These are phyloP conservation scores for Hestina assimilis DNA, from an alignment of 1,140 invertebrate species.

Conservation along the genomic window DNA sequence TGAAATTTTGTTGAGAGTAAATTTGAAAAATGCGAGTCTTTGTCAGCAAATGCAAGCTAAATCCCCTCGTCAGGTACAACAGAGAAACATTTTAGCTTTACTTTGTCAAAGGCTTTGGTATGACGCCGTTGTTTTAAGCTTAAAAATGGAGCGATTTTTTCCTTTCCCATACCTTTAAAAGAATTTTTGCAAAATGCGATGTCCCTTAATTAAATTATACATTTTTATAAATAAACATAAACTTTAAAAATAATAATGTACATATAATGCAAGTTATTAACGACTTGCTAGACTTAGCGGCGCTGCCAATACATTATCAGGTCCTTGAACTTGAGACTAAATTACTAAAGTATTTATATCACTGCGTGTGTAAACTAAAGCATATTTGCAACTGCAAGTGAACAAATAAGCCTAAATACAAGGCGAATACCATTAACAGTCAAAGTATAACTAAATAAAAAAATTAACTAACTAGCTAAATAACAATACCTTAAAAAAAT, in stretches of 20 bases:
- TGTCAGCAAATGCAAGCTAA: conserved; percentile 12
- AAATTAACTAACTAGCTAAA: no score
- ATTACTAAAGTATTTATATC: conserved; percentile 52
- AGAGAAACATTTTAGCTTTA: conserved; percentile 27
- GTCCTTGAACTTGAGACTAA: conserved; percentile 58
- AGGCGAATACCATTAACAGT: no score
- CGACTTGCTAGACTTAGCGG: conserved; percentile 46
- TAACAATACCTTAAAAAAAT: no score
- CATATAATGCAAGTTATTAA: conserved; percentile 4
- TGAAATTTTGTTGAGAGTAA: conserved; percentile 10
- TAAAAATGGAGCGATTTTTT: conserved; percentile 23
- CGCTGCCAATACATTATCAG: conserved; percentile 48
- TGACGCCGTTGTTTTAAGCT: conserved; percentile 20
- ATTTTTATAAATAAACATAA: background rate
- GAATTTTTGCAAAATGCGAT: background rate
- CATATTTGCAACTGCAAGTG: conserved; percentile 22
- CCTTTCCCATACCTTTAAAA: conserved; percentile 17
- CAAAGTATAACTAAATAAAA: no score
- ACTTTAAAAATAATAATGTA: background rate
- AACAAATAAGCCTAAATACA: conserved; percentile 27
- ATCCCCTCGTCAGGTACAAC: conserved; percentile 11
- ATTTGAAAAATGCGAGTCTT: conserved; percentile 16
- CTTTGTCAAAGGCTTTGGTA: conserved; percentile 27
- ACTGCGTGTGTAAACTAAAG: conserved; percentile 28
- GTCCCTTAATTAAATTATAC: background rate